Conservation (phyloP, 30 jellyfish, hydroid and myxozoan species). For the Cassiopea xamachana region DNA sequence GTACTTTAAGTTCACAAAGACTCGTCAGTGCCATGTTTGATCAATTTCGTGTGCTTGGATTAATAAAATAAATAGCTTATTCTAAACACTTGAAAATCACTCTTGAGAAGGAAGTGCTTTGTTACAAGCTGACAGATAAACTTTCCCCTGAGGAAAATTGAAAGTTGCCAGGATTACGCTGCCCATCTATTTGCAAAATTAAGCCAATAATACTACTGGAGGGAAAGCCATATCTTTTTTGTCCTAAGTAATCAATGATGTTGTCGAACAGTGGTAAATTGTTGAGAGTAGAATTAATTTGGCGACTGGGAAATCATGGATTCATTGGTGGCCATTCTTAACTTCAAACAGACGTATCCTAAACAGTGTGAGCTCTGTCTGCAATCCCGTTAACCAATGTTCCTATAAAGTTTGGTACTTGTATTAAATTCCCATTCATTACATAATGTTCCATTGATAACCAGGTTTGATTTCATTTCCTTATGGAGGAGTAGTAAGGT, state of each 20-base stretch:
- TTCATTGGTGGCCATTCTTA: neutral
- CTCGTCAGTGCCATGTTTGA: neutral
- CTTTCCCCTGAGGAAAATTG: conserved; percentile 7
- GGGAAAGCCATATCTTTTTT: neutral
- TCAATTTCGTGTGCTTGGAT: neutral
- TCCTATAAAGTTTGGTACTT: conserved; percentile 25
- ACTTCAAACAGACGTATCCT: neutral
- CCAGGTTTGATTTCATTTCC: neutral
- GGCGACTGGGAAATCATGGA: conserved; percentile 8
- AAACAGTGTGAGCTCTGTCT: neutral
- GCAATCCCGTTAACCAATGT: conserved; percentile 30
- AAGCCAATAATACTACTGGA: conserved; percentile 29
- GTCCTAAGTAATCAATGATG: conserved; percentile 5
- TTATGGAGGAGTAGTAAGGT: neutral
- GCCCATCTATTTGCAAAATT: neutral
- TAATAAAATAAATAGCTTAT: conserved; percentile 11
- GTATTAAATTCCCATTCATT: conserved; percentile 4
- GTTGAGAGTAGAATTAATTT: neutral
- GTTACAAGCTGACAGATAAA: neutral
- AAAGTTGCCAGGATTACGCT: neutral
- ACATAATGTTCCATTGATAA: neutral
- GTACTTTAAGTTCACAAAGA: neutral
- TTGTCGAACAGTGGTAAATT: conserved; percentile 39
- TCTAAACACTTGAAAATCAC: neutral
- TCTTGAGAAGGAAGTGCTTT: neutral